phyloP scores from a whole-genome alignment of 2,888 invertebrate species.

The Muschampia plurimacula region DNA sequence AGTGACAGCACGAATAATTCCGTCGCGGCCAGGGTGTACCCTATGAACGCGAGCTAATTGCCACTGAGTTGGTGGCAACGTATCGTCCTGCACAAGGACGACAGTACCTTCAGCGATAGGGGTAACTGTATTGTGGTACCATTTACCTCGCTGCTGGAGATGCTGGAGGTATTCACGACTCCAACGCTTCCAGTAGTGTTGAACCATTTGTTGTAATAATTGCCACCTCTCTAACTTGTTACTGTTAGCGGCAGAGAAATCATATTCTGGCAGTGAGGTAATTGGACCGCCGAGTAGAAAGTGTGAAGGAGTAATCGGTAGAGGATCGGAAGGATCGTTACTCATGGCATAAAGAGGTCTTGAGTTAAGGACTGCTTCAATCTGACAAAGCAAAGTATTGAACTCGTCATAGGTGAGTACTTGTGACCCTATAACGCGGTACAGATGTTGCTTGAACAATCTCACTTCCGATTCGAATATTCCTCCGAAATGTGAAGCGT shows the following conservation, averaged over 20 bases:
- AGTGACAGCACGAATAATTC: slow-evolving; percentile 23
- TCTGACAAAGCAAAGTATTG: slow-evolving; percentile 4
- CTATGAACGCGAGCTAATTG: slow-evolving; percentile 21
- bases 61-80: slow-evolving; percentile 17
- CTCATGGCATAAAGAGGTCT: slow-evolving; percentile 1
- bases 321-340: neutral
- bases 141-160: slow-evolving; percentile 19
- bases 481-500: slow-evolving; percentile 7
- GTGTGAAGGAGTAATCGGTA: slow-evolving; percentile 3
- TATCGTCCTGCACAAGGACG: slow-evolving; percentile 6
- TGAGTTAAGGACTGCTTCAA: slow-evolving; percentile 5
- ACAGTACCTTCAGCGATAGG: slow-evolving; percentile 4
- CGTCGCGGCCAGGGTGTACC: slow-evolving; percentile 25
- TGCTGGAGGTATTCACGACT: slow-evolving; percentile 17
- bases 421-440: neutral
- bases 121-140: slow-evolving; percentile 16
- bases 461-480: slow-evolving; percentile 7
- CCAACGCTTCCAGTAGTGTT: slow-evolving; percentile 18
- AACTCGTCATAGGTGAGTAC: slow-evolving; percentile 5
- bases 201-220: slow-evolving; percentile 20
- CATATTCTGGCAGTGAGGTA: slow-evolving; percentile 7
- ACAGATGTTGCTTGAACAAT: slow-evolving; percentile 5
- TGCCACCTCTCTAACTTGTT: slow-evolving; percentile 6
- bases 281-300: neutral
- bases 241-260: neutral